Evolutionary conservation across 37 sponge, comb jelly and placozoan genomes (phyloP).

Genomic region (Beroe forskalii): DNA sequence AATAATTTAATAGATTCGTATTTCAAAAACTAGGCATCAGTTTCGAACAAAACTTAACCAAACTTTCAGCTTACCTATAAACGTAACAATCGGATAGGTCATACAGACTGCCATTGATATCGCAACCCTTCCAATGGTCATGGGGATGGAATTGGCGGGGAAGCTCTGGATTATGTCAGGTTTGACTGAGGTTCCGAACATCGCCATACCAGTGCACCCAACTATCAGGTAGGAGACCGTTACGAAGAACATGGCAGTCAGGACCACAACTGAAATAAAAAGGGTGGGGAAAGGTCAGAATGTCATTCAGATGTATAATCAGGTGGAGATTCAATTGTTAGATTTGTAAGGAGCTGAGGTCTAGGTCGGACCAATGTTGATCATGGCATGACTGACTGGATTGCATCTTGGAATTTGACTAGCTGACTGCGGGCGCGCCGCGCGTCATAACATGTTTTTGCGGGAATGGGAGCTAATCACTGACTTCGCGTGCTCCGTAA

Average conservation of each 20-base stretch:
- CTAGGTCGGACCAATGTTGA: too few species aligned
- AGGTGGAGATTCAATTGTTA: too few species aligned
- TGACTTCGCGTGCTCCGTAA: too few species aligned
- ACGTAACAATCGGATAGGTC: conserved; percentile 4
- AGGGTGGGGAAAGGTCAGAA: neutral
- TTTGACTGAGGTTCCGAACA: neutral
- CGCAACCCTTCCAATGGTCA: conserved; percentile 27
- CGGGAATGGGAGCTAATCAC: too few species aligned
- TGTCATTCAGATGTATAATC: neutral
- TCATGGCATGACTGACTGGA: neutral
- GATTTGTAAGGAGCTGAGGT: too few species aligned
- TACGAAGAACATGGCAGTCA: neutral
- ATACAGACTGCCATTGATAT: neutral
- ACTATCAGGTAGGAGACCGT: neutral
- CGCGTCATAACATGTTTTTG: too few species aligned
- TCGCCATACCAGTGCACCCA: conserved; percentile 3
- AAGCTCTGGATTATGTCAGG: conserved; percentile 36
- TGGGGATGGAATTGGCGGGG: neutral
- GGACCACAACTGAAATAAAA: conserved; percentile 11
- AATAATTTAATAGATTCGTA: too few species aligned
- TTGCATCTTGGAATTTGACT: too few species aligned
- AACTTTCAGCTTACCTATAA: neutral
- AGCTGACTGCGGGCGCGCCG: too few species aligned
- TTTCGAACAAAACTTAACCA: too few species aligned
- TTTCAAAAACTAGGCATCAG: too few species aligned